Conservation (phyloP, 2,797 vertebrate genomes). For the Anguilla anguilla region DNA sequence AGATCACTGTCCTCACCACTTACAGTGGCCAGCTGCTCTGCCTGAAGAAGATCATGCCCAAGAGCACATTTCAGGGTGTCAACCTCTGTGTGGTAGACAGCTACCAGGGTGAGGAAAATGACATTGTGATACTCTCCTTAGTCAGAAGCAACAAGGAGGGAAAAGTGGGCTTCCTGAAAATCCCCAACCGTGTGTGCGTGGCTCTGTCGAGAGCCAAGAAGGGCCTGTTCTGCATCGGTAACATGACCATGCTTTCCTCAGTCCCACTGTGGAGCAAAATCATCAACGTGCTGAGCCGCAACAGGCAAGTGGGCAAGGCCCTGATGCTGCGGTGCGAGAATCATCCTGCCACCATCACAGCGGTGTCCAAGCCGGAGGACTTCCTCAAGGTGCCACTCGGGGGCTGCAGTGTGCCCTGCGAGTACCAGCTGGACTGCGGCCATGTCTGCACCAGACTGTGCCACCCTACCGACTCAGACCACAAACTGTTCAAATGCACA, state of each 20-base stretch:
- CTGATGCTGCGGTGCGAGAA: conserved; percentile 45
- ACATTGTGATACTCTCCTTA: conserved; percentile 52
- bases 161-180: conserved; percentile 47
- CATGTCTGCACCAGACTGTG: conserved; percentile 44
- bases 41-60: conserved; percentile 44
- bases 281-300: conserved; percentile 26
- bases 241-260: conserved; percentile 43
- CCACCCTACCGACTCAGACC: conserved; percentile 44
- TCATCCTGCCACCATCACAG: conserved; percentile 36
- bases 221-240: conserved; percentile 50
- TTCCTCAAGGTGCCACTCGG: conserved; percentile 45
- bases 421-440: conserved; percentile 41
- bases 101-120: conserved; percentile 56
- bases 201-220: conserved; percentile 52
- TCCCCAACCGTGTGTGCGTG: conserved; percentile 52
- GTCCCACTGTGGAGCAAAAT: conserved; percentile 47
- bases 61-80: conserved; percentile 34
- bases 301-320: conserved; percentile 28
- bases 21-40: conserved; percentile 50
- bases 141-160: conserved; percentile 48
- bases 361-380: conserved; percentile 35
- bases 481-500: conserved; percentile 34
- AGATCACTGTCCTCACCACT: conserved; percentile 52
- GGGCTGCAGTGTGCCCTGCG: conserved; percentile 45
- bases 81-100: conserved; percentile 50